Conservation (phyloP, 2,797 vertebrate species). For the Vireo griseus region DNA sequence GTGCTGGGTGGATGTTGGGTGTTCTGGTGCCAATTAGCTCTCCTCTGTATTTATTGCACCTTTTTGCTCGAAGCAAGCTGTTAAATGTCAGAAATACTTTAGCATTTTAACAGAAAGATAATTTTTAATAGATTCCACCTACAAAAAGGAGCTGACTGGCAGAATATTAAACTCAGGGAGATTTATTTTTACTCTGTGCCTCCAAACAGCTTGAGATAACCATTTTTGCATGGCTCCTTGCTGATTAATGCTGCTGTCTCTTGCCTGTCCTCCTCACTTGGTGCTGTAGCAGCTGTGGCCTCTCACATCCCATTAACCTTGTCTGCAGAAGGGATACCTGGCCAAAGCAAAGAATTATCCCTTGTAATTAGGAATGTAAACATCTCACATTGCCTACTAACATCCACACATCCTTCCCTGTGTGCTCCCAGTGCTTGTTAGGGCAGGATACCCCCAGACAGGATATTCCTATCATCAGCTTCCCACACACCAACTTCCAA, state of each 20-base stretch:
- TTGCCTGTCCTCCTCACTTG: slow-evolving; percentile 15
- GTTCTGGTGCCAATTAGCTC: slow-evolving; percentile 58
- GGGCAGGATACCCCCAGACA: not conserved
- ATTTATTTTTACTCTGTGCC: slow-evolving; percentile 55
- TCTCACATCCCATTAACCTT: slow-evolving; percentile 71
- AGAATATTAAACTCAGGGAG: slow-evolving; percentile 44
- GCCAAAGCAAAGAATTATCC: slow-evolving; percentile 45
- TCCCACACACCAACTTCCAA: not conserved
- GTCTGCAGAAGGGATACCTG: slow-evolving; percentile 69
- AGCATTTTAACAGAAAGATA: slow-evolving; percentile 46
- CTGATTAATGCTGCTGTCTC: slow-evolving; percentile 42
- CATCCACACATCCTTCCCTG: not conserved
- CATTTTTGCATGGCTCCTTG: slow-evolving; percentile 1
- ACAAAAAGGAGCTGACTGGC: slow-evolving; percentile 59
- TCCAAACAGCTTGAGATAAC: slow-evolving; percentile 44
- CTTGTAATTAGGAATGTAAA: slow-evolving; percentile 68
- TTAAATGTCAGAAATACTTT: slow-evolving; percentile 57
- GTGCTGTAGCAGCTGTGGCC: slow-evolving; percentile 60
- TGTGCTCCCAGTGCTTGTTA: not conserved
- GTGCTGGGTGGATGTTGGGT: not conserved
- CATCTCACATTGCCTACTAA: not conserved
- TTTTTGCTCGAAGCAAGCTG: slow-evolving; percentile 55
- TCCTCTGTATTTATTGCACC: slow-evolving; percentile 43
- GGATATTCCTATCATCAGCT: not conserved
- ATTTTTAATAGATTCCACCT: slow-evolving; percentile 66